phyloP scores from a whole-genome alignment of 2,113 vertebrate genomes.

The Sturnira hondurensis region DNA sequence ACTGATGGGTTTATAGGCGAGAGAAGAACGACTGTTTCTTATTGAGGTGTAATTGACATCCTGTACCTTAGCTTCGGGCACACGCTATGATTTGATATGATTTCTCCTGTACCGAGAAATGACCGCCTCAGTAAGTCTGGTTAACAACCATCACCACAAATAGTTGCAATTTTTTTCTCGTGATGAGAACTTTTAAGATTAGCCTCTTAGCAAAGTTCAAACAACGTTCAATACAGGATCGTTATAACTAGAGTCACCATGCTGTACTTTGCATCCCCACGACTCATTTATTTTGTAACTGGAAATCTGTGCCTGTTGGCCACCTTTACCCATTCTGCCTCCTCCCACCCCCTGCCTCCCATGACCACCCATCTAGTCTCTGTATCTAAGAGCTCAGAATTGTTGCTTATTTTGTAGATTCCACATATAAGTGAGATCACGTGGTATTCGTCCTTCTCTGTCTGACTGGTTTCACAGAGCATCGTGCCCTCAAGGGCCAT shows the following conservation, averaged over 20 bases:
- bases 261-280: not conserved
- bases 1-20: not conserved
- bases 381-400: not conserved
- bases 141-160: not conserved
- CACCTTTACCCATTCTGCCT: not conserved
- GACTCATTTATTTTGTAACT: not conserved
- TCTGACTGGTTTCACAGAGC: not conserved
- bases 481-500: not conserved
- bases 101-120: not conserved
- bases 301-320: not conserved
- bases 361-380: not conserved
- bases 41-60: not conserved
- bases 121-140: not conserved
- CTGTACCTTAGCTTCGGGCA: not conserved
- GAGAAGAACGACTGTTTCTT: not conserved
- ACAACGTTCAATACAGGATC: too few species aligned
- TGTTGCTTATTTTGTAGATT: not conserved
- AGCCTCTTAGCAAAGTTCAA: not conserved
- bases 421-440: not conserved
- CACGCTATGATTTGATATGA: not conserved
- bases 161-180: not conserved
- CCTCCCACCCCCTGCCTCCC: not conserved
- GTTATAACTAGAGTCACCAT: not conserved
- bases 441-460: not conserved
- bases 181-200: not conserved